These are phyloP conservation scores for Oasisia sp. DNA, from an alignment of 2,888 invertebrate genomes.

Conservation along the genomic window DNA sequence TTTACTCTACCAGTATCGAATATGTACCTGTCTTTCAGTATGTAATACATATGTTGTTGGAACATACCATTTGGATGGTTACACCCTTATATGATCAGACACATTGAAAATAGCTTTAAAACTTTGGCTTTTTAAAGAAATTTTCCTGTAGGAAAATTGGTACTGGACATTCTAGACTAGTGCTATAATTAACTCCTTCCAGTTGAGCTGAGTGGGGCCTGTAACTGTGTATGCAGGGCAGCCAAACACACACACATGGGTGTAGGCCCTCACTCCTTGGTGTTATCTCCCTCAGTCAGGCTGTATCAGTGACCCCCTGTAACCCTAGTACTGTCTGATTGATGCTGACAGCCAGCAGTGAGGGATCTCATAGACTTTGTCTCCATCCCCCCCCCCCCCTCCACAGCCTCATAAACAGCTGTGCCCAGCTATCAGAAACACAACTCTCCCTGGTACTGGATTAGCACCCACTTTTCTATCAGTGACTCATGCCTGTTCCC, in stretches of 20 bases:
- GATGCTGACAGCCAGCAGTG: not conserved
- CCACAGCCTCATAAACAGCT: not conserved
- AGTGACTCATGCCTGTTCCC: not conserved
- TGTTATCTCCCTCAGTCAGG: not conserved
- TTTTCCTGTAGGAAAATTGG: not conserved
- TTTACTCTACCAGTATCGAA: too few species aligned
- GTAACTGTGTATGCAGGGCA: not conserved
- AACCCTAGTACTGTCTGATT: not conserved
- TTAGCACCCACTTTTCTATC: not conserved
- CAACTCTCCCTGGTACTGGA: not conserved
- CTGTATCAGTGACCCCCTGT: not conserved
- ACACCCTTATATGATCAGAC: too few species aligned
- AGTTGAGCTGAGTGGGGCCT: not conserved
- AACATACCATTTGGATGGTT: too few species aligned
- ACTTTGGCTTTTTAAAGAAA: too few species aligned
- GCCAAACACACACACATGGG: not conserved
- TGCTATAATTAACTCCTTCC: not conserved
- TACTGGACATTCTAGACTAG: not conserved
- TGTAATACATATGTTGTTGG: too few species aligned
- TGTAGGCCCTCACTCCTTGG: not conserved
- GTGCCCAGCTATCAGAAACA: not conserved
- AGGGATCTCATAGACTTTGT: constrained; percentile 4
- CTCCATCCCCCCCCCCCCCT: not conserved
- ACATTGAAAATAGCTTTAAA: too few species aligned
- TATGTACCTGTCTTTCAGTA: too few species aligned